These are phyloP conservation scores for Acanthurus tractus DNA, from an alignment of 2,797 vertebrate genomes.

Conservation along the genomic window DNA sequence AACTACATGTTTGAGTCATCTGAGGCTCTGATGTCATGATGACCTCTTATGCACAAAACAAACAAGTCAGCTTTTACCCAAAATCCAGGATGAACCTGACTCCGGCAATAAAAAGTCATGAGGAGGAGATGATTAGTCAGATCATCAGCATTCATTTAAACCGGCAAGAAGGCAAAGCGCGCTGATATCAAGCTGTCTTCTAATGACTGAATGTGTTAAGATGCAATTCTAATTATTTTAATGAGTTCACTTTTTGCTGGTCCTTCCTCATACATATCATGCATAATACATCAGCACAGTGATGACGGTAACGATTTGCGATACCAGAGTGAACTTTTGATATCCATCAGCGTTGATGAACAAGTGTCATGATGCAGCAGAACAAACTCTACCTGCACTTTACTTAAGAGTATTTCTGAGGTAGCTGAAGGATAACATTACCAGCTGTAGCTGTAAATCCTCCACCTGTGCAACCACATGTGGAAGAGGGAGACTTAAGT, in stretches of 20 bases:
- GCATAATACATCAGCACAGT: conserved; percentile 22
- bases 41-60: conserved; percentile 38
- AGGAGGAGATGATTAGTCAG: conserved; percentile 55
- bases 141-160: conserved; percentile 59
- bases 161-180: conserved; percentile 38
- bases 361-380: conserved; percentile 21
- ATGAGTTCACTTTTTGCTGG: conserved; percentile 40
- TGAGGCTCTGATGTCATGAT: conserved; percentile 44
- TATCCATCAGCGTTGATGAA: conserved; percentile 20
- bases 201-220: conserved; percentile 48
- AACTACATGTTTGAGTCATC: conserved; percentile 54
- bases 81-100: conserved; percentile 52
- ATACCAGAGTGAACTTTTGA: conserved; percentile 46
- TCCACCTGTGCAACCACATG: conserved; percentile 50
- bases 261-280: conserved; percentile 42
- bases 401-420: conserved; percentile 13
- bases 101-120: conserved; percentile 55
- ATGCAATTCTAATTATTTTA: conserved; percentile 57
- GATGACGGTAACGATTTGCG: conserved; percentile 35
- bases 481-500: conserved; percentile 13
- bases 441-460: conserved; percentile 39
- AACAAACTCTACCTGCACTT: conserved; percentile 18
- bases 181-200: conserved; percentile 44
- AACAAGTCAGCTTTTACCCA: conserved; percentile 43
- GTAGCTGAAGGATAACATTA: conserved; percentile 39